Percentiles rank a stretch among this genome's conserved stretches.
Evolutionary conservation across 2,888 invertebrate species (phyloP).

Genomic region (Synanthedon vespiformis): DNA sequence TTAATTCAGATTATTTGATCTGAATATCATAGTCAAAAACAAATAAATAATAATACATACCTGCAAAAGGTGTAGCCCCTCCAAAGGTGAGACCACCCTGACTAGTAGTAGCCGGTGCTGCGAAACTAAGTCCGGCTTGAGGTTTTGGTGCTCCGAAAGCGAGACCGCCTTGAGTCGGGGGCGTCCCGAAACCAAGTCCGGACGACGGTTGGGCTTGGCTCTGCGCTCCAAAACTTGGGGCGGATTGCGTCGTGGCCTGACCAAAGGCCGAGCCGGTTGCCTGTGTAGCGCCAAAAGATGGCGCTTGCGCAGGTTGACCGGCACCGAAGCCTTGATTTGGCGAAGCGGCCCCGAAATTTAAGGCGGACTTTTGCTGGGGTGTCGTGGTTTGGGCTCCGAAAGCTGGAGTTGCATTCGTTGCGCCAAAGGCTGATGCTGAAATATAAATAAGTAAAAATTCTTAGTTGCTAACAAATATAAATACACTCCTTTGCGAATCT

Average conservation of each 20-base stretch:
- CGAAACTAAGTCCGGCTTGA: conserved; percentile 4
- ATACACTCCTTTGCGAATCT: too few species aligned
- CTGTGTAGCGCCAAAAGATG: conserved; percentile 7
- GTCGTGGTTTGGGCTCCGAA: conserved; percentile 3
- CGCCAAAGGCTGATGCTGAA: conserved; percentile 13
- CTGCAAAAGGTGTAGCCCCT: background rate
- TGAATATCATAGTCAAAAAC: too few species aligned
- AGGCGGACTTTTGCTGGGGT: background rate
- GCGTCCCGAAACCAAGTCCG: conserved; percentile 6
- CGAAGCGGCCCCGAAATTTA: conserved; percentile 1
- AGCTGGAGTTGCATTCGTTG: conserved; percentile 9
- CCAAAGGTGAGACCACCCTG: conserved; percentile 8
- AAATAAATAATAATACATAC: too few species aligned
- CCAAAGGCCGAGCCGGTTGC: conserved; percentile 2
- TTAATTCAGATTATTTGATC: too few species aligned
- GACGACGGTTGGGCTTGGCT: conserved; percentile 1
- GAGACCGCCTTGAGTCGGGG: conserved; percentile 1
- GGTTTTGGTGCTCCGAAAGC: conserved; percentile 1
- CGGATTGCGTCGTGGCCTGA: conserved; percentile 1
- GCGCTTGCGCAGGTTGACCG: conserved; percentile 4
- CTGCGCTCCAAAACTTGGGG: background rate
- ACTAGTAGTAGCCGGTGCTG: conserved; percentile 3
- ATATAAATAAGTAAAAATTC: too few species aligned
- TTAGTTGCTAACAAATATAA: too few species aligned
- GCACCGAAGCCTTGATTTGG: conserved; percentile 2